phyloP scores from a whole-genome alignment of 2,888 invertebrate genomes.

The Megaustenia siamemsis region DNA sequence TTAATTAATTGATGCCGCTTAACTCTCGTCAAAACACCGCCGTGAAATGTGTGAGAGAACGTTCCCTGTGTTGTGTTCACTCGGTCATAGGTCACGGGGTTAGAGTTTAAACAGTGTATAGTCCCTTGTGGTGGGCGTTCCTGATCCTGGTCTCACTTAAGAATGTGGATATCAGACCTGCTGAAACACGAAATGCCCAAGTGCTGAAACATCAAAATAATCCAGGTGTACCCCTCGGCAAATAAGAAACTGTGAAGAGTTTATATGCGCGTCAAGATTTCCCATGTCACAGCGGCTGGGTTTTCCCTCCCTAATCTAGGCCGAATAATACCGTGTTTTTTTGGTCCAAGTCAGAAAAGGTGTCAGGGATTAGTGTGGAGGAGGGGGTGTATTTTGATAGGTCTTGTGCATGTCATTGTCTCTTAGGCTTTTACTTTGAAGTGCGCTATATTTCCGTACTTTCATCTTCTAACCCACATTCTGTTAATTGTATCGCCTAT shows the following conservation, averaged over 20 bases:
- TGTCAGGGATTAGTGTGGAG: too few relatives aligned
- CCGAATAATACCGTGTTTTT: constrained; percentile 11
- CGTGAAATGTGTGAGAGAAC: too few relatives aligned
- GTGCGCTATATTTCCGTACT: too few relatives aligned
- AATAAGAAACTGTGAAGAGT: background rate
- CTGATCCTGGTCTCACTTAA: background rate
- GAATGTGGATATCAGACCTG: background rate
- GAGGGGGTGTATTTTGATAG: background rate
- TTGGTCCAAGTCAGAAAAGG: too few relatives aligned
- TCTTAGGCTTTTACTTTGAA: too few relatives aligned
- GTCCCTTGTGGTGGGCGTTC: constrained; percentile 36
- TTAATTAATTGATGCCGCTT: too few relatives aligned
- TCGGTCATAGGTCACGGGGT: constrained; percentile 31
- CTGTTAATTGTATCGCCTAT: too few relatives aligned
- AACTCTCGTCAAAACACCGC: too few relatives aligned
- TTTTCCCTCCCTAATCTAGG: constrained; percentile 17
- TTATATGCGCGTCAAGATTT: too few relatives aligned
- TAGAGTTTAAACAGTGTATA: constrained; percentile 28
- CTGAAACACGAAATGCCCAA: background rate
- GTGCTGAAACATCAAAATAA: background rate
- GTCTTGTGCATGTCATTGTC: too few relatives aligned
- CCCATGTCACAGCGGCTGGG: background rate
- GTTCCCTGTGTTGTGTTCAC: background rate
- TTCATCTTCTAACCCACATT: too few relatives aligned
- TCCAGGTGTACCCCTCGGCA: background rate